phyloP scores from a whole-genome alignment of 2,888 invertebrate genomes.

The Cybosia mesomella region DNA sequence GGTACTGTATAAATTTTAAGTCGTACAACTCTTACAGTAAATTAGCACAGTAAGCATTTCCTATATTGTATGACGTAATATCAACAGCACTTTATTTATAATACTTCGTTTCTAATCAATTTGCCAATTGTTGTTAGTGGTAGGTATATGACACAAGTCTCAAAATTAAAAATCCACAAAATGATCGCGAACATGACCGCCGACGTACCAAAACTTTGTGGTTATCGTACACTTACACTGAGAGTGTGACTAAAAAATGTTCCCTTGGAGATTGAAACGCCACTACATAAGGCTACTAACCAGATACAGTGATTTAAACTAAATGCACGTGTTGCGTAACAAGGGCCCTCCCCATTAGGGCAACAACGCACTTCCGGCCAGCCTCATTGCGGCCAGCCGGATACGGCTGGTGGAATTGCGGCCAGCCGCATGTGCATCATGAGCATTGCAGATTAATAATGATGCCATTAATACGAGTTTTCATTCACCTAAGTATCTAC shows the following conservation, averaged over 20 bases:
- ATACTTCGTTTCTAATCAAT: no score
- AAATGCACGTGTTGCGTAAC: conserved; percentile 80
- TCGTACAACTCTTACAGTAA: background rate
- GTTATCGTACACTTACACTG: conserved; percentile 46
- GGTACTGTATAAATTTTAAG: conserved; percentile 43
- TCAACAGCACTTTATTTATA: no score
- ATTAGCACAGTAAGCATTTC: background rate
- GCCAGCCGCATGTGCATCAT: no score
- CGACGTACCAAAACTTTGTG: conserved; percentile 66
- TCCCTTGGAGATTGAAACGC: conserved; percentile 76
- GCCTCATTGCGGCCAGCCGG: no score
- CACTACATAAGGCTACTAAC: conserved; percentile 72
- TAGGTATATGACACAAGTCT: background rate
- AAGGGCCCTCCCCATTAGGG: conserved; percentile 52
- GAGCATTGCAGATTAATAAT: conserved; percentile 74
- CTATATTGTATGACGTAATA: no score
- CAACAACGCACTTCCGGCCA: no score
- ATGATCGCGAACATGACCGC: background rate
- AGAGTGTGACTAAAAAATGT: conserved; percentile 66
- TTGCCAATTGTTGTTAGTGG: no score
- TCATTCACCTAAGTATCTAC: conserved; percentile 44
- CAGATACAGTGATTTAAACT: conserved; percentile 79
- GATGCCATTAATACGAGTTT: conserved; percentile 74
- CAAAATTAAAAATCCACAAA: background rate
- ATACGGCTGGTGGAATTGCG: no score